Percentiles rank a stretch among this genome's conserved stretches.
Conservation (phyloP, 2,113 vertebrate species). For the Paramisgurnus dabryanus region DNA sequence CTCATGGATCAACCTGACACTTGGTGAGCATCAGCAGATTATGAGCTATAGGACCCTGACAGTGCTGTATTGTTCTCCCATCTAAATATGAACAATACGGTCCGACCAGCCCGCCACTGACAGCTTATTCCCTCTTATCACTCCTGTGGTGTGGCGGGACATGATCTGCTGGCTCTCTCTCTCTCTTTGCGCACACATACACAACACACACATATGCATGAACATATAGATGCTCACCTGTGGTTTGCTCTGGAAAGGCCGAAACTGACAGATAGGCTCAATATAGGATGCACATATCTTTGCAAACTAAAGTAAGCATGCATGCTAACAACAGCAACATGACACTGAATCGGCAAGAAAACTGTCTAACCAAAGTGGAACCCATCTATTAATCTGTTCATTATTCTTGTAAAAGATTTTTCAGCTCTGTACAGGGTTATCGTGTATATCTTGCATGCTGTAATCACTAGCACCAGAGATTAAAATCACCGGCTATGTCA, state of each 20-base stretch:
- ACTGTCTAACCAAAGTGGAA: background rate
- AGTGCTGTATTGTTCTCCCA: slow-evolving; percentile 80
- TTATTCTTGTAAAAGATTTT: slow-evolving; percentile 21
- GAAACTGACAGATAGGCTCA: slow-evolving; percentile 15
- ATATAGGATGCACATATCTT: slow-evolving; percentile 41
- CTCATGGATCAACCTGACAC: slow-evolving; percentile 78
- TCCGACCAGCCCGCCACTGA: slow-evolving; percentile 62
- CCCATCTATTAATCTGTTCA: slow-evolving; percentile 18
- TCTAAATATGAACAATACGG: slow-evolving; percentile 79
- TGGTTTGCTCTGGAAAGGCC: slow-evolving; percentile 14
- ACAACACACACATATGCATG: slow-evolving; percentile 1
- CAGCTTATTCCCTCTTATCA: slow-evolving; percentile 72
- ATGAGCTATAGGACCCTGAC: slow-evolving; percentile 83
- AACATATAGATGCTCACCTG: background rate
- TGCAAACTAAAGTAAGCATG: background rate
- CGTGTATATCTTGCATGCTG: slow-evolving; percentile 3
- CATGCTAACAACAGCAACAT: background rate
- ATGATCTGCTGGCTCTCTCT: slow-evolving; percentile 61
- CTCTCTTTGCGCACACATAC: background rate
- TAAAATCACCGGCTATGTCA: background rate
- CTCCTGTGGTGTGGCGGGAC: slow-evolving; percentile 57
- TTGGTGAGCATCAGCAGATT: slow-evolving; percentile 86
- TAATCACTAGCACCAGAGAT: slow-evolving; percentile 25
- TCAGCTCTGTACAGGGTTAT: background rate
- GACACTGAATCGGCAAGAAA: background rate